These are phyloP conservation scores for Pantala flavescens DNA, from an alignment of 1,140 invertebrate species.

Conservation along the genomic window DNA sequence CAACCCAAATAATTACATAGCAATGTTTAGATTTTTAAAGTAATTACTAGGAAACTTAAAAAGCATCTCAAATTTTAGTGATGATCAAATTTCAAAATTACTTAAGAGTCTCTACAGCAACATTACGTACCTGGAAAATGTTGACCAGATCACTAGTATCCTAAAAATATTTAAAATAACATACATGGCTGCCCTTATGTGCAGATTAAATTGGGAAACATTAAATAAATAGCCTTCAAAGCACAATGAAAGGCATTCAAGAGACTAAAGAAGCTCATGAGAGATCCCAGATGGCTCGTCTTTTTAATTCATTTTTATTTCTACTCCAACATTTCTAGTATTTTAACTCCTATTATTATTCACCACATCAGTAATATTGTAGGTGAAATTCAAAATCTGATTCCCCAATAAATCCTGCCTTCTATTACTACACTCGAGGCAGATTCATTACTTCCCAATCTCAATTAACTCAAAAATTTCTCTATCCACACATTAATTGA, in stretches of 20 bases:
- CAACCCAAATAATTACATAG: too few species aligned
- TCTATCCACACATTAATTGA: not conserved
- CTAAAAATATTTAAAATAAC: not conserved
- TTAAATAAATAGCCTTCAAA: not conserved
- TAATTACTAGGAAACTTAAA: too few species aligned
- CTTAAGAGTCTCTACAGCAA: too few species aligned
- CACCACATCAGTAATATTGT: conserved; percentile 15
- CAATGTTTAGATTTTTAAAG: too few species aligned
- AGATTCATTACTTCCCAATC: not conserved
- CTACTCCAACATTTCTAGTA: conserved; percentile 26
- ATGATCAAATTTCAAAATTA: too few species aligned
- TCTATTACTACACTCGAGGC: not conserved
- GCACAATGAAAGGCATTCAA: not conserved
- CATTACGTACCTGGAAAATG: not conserved
- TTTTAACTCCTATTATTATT: conserved; percentile 22
- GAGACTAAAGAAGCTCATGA: not conserved
- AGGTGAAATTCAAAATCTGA: not conserved
- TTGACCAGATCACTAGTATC: not conserved
- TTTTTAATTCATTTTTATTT: conserved; percentile 28
- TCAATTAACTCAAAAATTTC: not conserved
- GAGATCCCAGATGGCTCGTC: not conserved
- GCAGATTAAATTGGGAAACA: not conserved
- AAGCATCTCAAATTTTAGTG: too few species aligned
- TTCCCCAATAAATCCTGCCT: not conserved
- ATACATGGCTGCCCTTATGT: not conserved